Evolutionary conservation across 2,888 invertebrate species (phyloP).

Genomic region (Tipula vernalis): DNA sequence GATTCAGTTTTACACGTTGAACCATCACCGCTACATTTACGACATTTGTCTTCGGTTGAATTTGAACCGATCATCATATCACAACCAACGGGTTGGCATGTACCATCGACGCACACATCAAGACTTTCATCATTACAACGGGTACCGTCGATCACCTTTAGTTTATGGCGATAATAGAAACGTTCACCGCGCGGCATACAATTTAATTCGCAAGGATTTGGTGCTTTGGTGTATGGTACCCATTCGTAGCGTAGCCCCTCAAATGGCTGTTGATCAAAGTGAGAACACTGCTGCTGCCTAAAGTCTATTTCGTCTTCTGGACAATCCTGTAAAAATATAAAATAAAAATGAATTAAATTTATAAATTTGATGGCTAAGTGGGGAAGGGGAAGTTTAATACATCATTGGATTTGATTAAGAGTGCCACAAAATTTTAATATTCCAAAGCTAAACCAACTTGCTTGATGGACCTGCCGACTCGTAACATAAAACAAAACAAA

Average conservation of each 20-base stretch:
- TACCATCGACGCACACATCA: slow-evolving; percentile 90
- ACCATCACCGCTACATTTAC: slow-evolving; percentile 86
- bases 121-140: slow-evolving; percentile 67
- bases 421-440: no score
- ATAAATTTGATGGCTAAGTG: no score
- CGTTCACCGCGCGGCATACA: slow-evolving; percentile 87
- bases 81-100: slow-evolving; percentile 91
- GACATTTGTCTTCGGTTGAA: slow-evolving; percentile 77
- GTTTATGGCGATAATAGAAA: slow-evolving; percentile 79
- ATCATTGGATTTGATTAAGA: no score
- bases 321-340: slow-evolving; percentile 50
- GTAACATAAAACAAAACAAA: no score
- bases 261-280: slow-evolving; percentile 67
- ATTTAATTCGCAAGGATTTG: slow-evolving; percentile 87
- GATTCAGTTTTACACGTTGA: slow-evolving; percentile 69
- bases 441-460: no score
- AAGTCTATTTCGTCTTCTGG: slow-evolving; percentile 67
- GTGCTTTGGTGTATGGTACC: slow-evolving; percentile 78
- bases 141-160: slow-evolving; percentile 73
- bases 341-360: neutral
- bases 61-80: slow-evolving; percentile 87
- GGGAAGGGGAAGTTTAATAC: no score
- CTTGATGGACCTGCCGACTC: no score
- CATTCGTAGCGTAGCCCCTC: slow-evolving; percentile 73
- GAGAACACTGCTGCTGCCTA: slow-evolving; percentile 78